Base-by-base conservation (phyloP, 2,888 invertebrate genomes). In the Rhimphoctona megacephalus region DNA sequence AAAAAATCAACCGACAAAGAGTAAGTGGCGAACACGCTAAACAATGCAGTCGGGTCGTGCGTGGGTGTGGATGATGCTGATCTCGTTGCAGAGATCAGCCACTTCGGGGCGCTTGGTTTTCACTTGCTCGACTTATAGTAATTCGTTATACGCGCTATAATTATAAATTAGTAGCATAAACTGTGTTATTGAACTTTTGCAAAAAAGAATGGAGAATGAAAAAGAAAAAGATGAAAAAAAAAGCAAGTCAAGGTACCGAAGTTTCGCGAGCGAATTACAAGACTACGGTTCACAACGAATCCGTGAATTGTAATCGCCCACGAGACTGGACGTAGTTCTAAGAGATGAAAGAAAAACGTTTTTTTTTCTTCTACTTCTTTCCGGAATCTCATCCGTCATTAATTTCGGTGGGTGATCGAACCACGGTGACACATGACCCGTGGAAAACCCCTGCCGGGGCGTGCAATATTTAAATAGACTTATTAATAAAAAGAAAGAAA, bases 401-500 rank as follows among this genome's bases (percentile, higher is more conserved):
- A 76, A 87, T 87, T 88, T 85, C 85, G 85, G 79, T 88, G 86
- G 84, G 88, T 84, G 78, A 72, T 73, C 64, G 64, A 54, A 74
- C 73, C 86, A 49, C 81, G 78, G 43, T 49, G 76, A 72, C 49
- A 43, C 25, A 46, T 49, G 69, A 84, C 81, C 30, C 84, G 81
- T 54, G 85, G 70, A 70, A 82, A 82, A 82, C 90, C 90, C 90
- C 92, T 93, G 94, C 94, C 94, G 94, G 94, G 90, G 92, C 91
- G 94, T 94, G 94, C 94, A 94, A 94, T 94, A 94, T 93, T 92
- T 25, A 91, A 90, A 89, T 93, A 93, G 92, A 85, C 79, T 89
- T 87, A 89, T 88, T 91, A 90, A 90, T 79, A 83, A 83, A 30
- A 33, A 39, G 33, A 84, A 85, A 57, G 72, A 81, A 43, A 79